Base-by-base conservation (phyloP, 2,888 invertebrate species). In the Drosophila koepferae region DNA sequence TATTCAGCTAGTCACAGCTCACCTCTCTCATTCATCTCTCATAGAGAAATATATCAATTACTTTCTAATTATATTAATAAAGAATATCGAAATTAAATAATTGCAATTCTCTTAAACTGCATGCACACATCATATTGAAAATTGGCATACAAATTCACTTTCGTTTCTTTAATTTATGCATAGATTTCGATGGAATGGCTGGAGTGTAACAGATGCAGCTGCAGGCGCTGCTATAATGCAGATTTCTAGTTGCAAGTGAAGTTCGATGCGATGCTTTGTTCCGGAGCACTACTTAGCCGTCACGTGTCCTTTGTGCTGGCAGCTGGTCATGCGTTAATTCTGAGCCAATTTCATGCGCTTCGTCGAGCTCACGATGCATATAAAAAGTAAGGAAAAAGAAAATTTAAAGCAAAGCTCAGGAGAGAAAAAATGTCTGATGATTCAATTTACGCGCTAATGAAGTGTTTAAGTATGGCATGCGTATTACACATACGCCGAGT, bases 371-470 rank as follows among this genome's bases (percentile, higher is more conserved):
- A 41, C 28, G 16, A 41, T 20, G 2, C 10, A 31, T n/a, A 8
- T n/a, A 10, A 40, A n/a, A 28, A 12, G 41, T 6, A 10, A 28
- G 34, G 53, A 10, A 20, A 41, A 62, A 7, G 16, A 14, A 14
- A 64, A 65, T 56, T 54, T 16, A 43, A n/a, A 49, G 34, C 31
- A 31, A 16, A 28, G 34, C 36, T 51, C 34, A 36, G 8, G 34
- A 18, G n/a, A 12, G 46, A 14, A 34, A 14, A 14, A 34, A 14
- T 18, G 38, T 28, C 3, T 10, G 28, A 18, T 8, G 60, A 51
- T 28, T 46, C 41, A 68, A 62, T 46, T 71, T 66, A 68, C 67
- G 60, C 53, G 58, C 71, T 81, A 86, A 86, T 83, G 83, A 85
- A 80, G 76, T 74, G 80, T 59, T 75, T 64, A 67, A 46, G 68